These are phyloP conservation scores for Galagoides demidoff DNA, from an alignment of 2,797 vertebrate species.

Conservation along the genomic window DNA sequence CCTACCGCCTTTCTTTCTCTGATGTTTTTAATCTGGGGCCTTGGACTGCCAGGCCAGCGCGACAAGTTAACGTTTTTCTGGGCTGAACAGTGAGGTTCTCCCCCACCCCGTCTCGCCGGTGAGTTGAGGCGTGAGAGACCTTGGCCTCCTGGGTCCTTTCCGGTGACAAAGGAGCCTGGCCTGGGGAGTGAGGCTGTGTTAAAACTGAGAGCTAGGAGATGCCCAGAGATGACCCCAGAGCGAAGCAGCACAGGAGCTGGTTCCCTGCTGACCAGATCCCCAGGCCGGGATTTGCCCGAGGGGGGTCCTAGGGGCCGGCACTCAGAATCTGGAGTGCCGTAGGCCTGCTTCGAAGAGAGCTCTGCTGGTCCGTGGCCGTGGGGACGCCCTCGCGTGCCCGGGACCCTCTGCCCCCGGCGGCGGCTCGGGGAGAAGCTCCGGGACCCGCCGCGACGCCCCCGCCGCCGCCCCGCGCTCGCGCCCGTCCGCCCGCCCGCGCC, in stretches of 20 bases:
- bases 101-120: neutral
- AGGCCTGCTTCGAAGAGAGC: neutral
- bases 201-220: neutral
- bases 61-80: neutral
- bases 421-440: neutral
- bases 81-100: neutral
- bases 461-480: neutral
- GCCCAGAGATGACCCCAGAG: neutral
- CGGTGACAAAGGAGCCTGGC: neutral
- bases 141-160: neutral
- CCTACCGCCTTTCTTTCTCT: neutral
- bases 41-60: neutral
- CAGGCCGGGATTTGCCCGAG: neutral
- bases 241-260: neutral
- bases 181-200: neutral
- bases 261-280: neutral
- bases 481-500: neutral
- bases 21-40: neutral
- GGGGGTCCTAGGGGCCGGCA: neutral
- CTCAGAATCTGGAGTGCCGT: neutral
- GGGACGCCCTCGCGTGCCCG: fast-evolving
- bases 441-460: neutral
- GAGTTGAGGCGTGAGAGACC: neutral
- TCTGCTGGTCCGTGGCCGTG: neutral
- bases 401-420: neutral